These are phyloP conservation scores for Netelia inedita DNA, from an alignment of 2,888 invertebrate genomes.

Conservation along the genomic window DNA sequence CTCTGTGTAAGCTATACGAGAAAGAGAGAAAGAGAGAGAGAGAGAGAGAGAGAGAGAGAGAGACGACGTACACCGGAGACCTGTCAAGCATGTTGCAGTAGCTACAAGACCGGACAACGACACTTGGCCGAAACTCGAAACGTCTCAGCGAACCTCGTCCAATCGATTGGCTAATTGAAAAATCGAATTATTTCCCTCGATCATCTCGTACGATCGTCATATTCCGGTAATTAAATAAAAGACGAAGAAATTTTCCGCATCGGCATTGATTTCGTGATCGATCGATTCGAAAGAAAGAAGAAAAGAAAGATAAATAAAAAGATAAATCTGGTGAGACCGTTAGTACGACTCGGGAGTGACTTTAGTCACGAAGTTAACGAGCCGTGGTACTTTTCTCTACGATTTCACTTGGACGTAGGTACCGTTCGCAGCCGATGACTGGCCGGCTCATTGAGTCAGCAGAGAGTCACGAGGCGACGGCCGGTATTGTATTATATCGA, in stretches of 20 bases:
- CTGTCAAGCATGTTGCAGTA: slow-evolving; percentile 36
- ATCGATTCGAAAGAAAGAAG: too few relatives aligned
- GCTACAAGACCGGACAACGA: slow-evolving; percentile 18
- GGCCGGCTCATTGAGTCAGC: slow-evolving; percentile 54
- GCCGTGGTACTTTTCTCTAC: slow-evolving; percentile 3
- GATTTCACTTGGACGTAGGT: slow-evolving; percentile 36
- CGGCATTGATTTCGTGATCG: too few relatives aligned
- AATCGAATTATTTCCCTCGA: background rate
- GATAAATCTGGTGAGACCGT: too few relatives aligned
- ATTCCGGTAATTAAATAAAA: too few relatives aligned
- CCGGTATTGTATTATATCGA: background rate
- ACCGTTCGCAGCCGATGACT: slow-evolving; percentile 42
- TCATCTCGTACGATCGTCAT: background rate
- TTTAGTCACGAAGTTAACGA: background rate
- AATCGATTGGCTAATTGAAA: background rate
- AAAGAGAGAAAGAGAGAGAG: too few relatives aligned
- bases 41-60: background rate
- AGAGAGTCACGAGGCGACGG: slow-evolving; percentile 50
- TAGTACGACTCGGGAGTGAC: too few relatives aligned
- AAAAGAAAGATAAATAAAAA: too few relatives aligned
- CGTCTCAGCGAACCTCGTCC: background rate
- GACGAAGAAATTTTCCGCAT: too few relatives aligned
- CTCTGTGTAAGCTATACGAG: slow-evolving; percentile 4
- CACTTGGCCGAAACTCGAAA: slow-evolving; percentile 10
- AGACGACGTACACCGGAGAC: background rate